Base-by-base conservation (phyloP, 2,888 invertebrate species). In the Sarcophaga variegata region DNA sequence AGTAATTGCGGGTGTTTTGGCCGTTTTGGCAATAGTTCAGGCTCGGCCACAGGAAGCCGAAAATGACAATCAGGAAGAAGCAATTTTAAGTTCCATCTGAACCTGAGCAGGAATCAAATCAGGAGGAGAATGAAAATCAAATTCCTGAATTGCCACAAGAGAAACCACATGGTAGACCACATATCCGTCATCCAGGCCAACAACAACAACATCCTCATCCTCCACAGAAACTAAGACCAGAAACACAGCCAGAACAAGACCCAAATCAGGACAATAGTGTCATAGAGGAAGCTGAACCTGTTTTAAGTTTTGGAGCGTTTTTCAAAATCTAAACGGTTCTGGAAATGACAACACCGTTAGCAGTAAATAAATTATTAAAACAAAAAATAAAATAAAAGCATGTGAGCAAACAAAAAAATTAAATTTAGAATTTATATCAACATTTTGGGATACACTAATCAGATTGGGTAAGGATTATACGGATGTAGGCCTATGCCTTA, bases 1-100 rank as follows among this genome's bases (percentile, higher is more conserved):
- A 69, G 17, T 81, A 69, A n/a, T 81, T 49, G 75, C 63, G 17
- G 75, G 75, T 54, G 62, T 81, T 60, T 81, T 81, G 17, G 69
- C 81, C 45, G 27, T 81, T 5, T 63, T 81, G 63, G 81, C 81
- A 69, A 22, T 81, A 54, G 25, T 62, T 17, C 69, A 54, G 27
- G 81, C 81, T 81, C 10, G 75, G 54, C 74, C 74, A 64, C 14
- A 63, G 62, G 62, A 47, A 37, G 37, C 37, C 17, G 47, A 25
- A 14, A 37, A 5, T 63, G 22, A 11, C 27, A 25, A 11, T 54
- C 8, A 64, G 71, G 72, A 80, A 59, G 60, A 66, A 37, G 80
- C 59, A 59, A n/a, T 4, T 20, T 20, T 11, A 66, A 47, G 66
- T 6, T 59, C 11, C 70, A 27, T 54, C 54, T 17, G 54, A 54